Evolutionary conservation across 2,888 invertebrate genomes (phyloP).

Genomic region (Danaus chrysippus): DNA sequence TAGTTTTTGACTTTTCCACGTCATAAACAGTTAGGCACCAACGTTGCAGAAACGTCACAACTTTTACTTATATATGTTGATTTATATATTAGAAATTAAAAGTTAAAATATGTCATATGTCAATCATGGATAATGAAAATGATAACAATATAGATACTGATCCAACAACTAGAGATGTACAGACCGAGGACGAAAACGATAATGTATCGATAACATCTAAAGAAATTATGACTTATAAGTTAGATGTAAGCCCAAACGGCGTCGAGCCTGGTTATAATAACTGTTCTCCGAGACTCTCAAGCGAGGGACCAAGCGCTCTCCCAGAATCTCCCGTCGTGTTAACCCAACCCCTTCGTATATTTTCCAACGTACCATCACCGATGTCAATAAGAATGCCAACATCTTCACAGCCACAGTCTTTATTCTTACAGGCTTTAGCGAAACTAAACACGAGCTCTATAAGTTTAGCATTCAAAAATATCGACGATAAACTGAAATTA

Average conservation of each 20-base stretch:
- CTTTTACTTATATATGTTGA: neutral
- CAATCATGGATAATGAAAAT: slow-evolving; percentile 20
- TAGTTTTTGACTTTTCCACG: neutral
- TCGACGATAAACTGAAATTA: slow-evolving; percentile 12
- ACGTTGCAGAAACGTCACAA: slow-evolving; percentile 4
- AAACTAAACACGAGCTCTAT: slow-evolving; percentile 54
- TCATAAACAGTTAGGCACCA: neutral
- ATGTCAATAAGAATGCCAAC: slow-evolving; percentile 32
- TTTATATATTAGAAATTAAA: neutral
- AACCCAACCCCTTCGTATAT: slow-evolving; percentile 34
- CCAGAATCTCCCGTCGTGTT: slow-evolving; percentile 27
- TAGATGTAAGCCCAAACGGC: slow-evolving; percentile 19
- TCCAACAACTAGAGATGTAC: slow-evolving; percentile 14
- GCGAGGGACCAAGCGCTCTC: slow-evolving; percentile 9
- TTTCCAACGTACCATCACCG: slow-evolving; percentile 40
- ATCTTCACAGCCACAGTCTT: slow-evolving; percentile 46
- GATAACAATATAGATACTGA: slow-evolving; percentile 1
- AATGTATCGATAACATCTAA: slow-evolving; percentile 24
- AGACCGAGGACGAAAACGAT: slow-evolving; percentile 23
- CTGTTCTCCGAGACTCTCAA: neutral
- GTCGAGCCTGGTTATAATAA: neutral
- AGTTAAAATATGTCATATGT: neutral
- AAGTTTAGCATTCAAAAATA: slow-evolving; percentile 30
- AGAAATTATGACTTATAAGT: slow-evolving; percentile 30
- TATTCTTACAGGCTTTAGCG: slow-evolving; percentile 58